Evolutionary conservation across 2,113 vertebrate genomes (phyloP), one percentile per base, ranked within the genome.

Genomic region (Psettodes erumei): DNA sequence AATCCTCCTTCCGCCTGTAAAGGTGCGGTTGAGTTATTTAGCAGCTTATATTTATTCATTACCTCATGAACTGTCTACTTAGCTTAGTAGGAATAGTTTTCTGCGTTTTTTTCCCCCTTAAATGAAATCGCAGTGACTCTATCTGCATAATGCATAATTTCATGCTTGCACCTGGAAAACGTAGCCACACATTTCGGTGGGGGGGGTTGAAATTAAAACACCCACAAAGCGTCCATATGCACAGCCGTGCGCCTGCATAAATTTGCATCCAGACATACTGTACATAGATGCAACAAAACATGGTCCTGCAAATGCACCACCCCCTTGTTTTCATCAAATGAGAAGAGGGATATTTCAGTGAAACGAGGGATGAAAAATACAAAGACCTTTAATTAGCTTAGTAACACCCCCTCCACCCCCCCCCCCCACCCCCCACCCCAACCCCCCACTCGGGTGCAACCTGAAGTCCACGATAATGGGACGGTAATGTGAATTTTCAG

Each of bases 1-100:
- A 63, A 61, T 51, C 32, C 59, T 43, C 28, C 42, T 60, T 67
- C 50, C 70, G 63, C 23, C 28, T 56, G 38, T 51, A 51, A 63
- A 69, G 59, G 76, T 68, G 21, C 27, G 38, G 30, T 43, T 81
- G 54, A 79, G 79, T 77, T 80, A 82, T 77, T 76, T 42, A 80
- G 54, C 53, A 71, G 59, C 50, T 81, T 79, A 79, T 73, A 79
- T 79, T 79, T 86, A 79, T 81, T 84, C 64, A 81, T 76, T 81
- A 32, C 59, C 67, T 78, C 55, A 70, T 79, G 71, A 82, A 70
- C 67, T 48, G 38, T 63, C 67, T 73, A 61, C 71, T 81, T 73
- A 61, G 40, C 59, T 61, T 55, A 65, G 61, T 40, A 25, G 37
- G 53, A 33, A 35, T 40, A 68, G 55, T 47, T 82, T 70, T 45